Percentiles rank a stretch among this genome's conserved stretches.
These are phyloP conservation scores for Beris chalybata DNA, from an alignment of 2,888 invertebrate species.

Conservation along the genomic window DNA sequence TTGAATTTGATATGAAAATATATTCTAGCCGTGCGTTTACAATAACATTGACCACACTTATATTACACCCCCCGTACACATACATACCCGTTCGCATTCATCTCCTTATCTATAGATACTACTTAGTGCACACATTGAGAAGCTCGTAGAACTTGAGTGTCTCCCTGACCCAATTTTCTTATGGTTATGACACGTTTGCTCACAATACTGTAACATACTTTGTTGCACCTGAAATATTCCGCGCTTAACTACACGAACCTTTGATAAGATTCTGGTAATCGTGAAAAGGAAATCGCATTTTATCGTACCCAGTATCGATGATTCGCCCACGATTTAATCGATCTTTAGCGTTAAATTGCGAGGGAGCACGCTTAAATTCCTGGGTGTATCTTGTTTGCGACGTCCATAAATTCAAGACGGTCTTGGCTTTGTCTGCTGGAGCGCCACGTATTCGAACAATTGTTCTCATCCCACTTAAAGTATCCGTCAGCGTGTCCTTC, in stretches of 20 bases:
- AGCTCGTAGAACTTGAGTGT: constrained; percentile 25
- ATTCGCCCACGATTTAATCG: too few species aligned
- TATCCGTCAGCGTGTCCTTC: constrained; percentile 25
- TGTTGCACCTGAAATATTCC: neutral
- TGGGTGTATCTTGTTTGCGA: too few species aligned
- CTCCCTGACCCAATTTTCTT: constrained; percentile 28
- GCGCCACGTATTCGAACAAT: too few species aligned
- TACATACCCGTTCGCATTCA: neutral
- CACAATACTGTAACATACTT: constrained; percentile 24
- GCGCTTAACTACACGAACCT: too few species aligned
- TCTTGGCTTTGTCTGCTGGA: too few species aligned
- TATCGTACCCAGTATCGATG: too few species aligned
- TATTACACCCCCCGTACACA: neutral
- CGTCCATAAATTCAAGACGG: too few species aligned
- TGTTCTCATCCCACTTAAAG: constrained; percentile 13
- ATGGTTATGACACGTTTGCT: constrained; percentile 32
- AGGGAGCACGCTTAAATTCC: too few species aligned
- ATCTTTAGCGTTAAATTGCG: too few species aligned
- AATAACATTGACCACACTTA: constrained; percentile 18
- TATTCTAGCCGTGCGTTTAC: constrained; percentile 12
- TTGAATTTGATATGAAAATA: constrained; percentile 22
- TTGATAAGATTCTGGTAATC: too few species aligned
- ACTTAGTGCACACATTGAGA: constrained; percentile 18
- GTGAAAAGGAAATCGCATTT: too few species aligned
- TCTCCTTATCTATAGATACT: too few species aligned